These are phyloP conservation scores for Hypomecis atomaria DNA, from an alignment of 2,888 invertebrate species.

Conservation along the genomic window DNA sequence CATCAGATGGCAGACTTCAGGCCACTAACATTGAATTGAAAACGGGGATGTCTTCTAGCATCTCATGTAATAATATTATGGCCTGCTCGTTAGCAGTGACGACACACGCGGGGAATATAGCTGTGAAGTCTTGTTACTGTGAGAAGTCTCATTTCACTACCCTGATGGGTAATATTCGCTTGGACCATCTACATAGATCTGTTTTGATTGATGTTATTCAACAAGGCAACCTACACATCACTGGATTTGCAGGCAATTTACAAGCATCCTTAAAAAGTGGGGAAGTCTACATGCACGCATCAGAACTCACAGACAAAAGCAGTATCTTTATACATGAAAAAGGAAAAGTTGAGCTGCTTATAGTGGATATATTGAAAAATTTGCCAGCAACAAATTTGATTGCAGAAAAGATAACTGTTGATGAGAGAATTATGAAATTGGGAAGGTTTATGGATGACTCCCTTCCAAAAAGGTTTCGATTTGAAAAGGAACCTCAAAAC, in stretches of 20 bases:
- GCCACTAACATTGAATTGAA: constrained; percentile 73
- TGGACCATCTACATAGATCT: constrained; percentile 71
- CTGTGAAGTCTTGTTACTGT: constrained; percentile 77
- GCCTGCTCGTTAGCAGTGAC: constrained; percentile 66
- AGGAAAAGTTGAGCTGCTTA: constrained; percentile 76
- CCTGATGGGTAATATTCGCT: constrained; percentile 73
- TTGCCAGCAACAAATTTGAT: constrained; percentile 79
- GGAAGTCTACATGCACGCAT: constrained; percentile 76
- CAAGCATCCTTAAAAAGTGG: constrained; percentile 79
- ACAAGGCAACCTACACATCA: constrained; percentile 75
- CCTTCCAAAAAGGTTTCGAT: constrained; percentile 76
- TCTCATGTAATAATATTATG: constrained; percentile 77
- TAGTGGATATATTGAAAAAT: constrained; percentile 73
- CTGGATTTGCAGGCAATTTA: constrained; percentile 74
- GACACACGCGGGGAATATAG: constrained; percentile 74
- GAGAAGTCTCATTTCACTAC: constrained; percentile 79
- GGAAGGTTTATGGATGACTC: constrained; percentile 80
- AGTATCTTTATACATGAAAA: constrained; percentile 82
- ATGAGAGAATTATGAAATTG: constrained; percentile 74
- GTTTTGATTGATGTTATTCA: constrained; percentile 79
- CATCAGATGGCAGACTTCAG: constrained; percentile 69
- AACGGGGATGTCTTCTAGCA: constrained; percentile 70
- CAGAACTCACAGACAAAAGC: constrained; percentile 73
- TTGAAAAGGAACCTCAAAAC: constrained; percentile 71
- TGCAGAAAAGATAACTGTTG: constrained; percentile 78